Base-by-base conservation (phyloP, 2,113 vertebrate genomes). In the Clarias magur region DNA sequence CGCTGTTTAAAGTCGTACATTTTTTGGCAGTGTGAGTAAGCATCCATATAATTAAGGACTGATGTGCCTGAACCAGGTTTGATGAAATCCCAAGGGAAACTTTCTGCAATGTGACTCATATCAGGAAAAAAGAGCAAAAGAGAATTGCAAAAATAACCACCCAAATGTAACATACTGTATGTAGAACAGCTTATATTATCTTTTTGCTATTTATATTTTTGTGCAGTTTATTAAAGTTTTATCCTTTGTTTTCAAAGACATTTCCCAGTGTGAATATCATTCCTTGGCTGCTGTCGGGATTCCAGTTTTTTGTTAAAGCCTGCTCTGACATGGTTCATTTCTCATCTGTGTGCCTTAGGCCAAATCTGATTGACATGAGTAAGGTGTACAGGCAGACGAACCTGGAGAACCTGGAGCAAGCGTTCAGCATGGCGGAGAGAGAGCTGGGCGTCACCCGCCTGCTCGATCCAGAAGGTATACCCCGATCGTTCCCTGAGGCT, bases 381-480 rank as follows among this genome's bases (percentile, higher is more conserved):
- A 95, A 96, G 10, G 97, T 99, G 4, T 97, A 96, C 63, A 95
- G 92, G 0, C 97, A 99, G 94, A 96, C 90, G 91, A 98, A 97
- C 92, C 94, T 96, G 91, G 95, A 98, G 94, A 99, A 99, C 86
- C 94, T 99, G 94, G 97, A 99, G 92, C 97, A 98, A 93, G 98
- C 98, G n/a, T 99, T 99, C 94, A 95, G 93, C 0, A 92, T 98
- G 91, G 98, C 98, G 0, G 98, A 99, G 87, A 93, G 94, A 2
- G 97, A 98, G 0, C 93, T 99, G 93, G 97, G 98, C 0, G 98
- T 99, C 90, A 99, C 98, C 0, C 93, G 97, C 9, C 96, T 99
- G 86, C 94, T 99, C 90, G 98, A 99, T 92, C 98, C 98, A 0
- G 98, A 99, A 93, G 98, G 98, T 98, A 86, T 85, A 86, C 57